Base-by-base conservation (phyloP, 2,797 vertebrate species). In the Lepus oiostolus region DNA sequence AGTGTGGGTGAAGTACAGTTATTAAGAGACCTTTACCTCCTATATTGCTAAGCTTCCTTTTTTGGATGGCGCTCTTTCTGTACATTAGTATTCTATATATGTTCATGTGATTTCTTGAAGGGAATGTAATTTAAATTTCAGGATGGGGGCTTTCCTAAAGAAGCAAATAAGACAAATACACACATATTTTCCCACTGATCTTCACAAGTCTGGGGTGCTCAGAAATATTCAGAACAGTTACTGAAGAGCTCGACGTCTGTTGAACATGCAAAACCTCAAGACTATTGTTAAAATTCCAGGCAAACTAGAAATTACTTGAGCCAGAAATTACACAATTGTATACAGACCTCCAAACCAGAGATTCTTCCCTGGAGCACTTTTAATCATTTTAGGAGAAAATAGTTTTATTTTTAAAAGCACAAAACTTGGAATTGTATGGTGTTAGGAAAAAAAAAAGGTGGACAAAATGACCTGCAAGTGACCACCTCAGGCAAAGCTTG, bases 201-300 rank as follows among this genome's bases (percentile, higher is more conserved):
- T 47, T 84, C 50, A 62, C 75, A 93, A 50, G 83, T 93, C 47
- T 58, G 74, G n/a, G 1, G 92, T 38, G 76, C 88, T 84, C 42
- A 75, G 72, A 63, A 92, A 90, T 95, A 93, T 77, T 86, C 90
- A 83, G 67, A 70, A 88, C 62, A 95, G 47, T 95, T 47, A 86
- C 50, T 79, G 77, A 88, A 63, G 26, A 79, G 12, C 52, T 70
- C 72, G 67, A 75, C 90, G 54, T 62, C 13, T 95, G 88, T 84
- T 93, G 90, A 91, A 60, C 47, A 38, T 88, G 42, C 24, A 95
- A 96, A 90, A 63, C 93, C 72, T 96, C 90, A 95, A 83, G 85
- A 87, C 85, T 80, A 92, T 87, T 97, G 91, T 96, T 97, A 96
- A 97, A 96, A 97, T 97, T 96, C 94, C 91, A 96, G 90, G 80